Evolutionary conservation across 2,797 vertebrate species (phyloP).

Genomic region (Okamejei kenojei): DNA sequence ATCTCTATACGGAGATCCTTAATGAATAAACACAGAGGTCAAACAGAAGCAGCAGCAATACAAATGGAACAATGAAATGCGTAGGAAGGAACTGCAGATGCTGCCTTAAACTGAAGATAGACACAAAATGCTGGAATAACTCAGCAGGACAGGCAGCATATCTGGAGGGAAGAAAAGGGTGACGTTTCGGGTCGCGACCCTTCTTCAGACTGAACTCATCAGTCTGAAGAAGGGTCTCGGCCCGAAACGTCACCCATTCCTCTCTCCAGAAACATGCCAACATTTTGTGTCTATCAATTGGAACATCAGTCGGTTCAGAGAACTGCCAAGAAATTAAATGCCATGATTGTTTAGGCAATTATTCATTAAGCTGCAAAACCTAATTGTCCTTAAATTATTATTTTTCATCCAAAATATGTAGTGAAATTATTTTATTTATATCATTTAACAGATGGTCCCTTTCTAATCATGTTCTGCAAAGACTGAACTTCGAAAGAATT

Average conservation of each 20-base stretch:
- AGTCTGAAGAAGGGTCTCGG: too few species aligned
- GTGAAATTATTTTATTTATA: not conserved
- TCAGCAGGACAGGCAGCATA: too few species aligned
- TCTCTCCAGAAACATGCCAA: too few species aligned
- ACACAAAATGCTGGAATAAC: too few species aligned
- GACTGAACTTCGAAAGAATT: not conserved
- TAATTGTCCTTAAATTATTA: not conserved
- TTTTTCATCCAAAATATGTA: not conserved
- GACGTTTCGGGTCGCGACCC: too few species aligned
- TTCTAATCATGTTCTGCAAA: not conserved
- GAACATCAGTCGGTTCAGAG: not conserved
- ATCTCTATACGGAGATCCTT: conserved; percentile 93
- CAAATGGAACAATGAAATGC: too few species aligned
- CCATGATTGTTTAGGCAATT: not conserved
- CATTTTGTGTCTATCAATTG: not conserved
- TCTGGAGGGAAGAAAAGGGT: too few species aligned
- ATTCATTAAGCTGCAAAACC: not conserved
- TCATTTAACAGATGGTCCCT: not conserved
- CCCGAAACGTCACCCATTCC: too few species aligned
- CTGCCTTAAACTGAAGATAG: too few species aligned
- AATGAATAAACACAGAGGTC: not conserved
- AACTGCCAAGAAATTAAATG: not conserved
- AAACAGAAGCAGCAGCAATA: not conserved
- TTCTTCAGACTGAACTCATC: too few species aligned
- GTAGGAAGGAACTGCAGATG: too few species aligned